phyloP scores from a whole-genome alignment of 1,140 invertebrate genomes.

The Heliconius himera region DNA sequence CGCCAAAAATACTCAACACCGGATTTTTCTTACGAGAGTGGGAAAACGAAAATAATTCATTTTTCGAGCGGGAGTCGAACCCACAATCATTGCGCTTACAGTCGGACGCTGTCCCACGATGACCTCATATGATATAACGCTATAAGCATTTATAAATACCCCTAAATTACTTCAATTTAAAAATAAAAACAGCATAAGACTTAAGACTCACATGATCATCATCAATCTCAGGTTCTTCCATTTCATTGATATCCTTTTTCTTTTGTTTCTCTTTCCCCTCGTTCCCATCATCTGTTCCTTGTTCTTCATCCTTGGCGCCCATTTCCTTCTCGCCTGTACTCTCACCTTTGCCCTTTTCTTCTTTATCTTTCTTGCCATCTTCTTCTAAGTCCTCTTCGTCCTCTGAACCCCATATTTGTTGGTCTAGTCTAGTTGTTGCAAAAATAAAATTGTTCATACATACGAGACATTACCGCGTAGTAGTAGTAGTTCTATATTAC shows the following conservation, averaged over 20 bases:
- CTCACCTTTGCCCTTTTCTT: slow-evolving; percentile 80
- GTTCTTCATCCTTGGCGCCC: slow-evolving; percentile 87
- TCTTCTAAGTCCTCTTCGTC: slow-evolving; percentile 87
- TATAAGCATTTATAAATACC: no score
- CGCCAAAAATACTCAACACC: no score
- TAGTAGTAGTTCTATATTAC: no score
- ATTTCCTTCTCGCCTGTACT: slow-evolving; percentile 84
- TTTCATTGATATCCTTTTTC: slow-evolving; percentile 88
- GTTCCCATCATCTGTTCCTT: slow-evolving; percentile 84
- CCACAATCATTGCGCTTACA: no score
- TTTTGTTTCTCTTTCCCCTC: slow-evolving; percentile 83
- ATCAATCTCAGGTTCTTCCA: slow-evolving; percentile 89
- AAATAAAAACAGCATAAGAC: background rate
- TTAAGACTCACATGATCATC: slow-evolving; percentile 86
- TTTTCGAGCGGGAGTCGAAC: no score
- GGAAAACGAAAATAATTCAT: no score
- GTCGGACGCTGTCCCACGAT: no score
- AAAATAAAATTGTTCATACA: no score
- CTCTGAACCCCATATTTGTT: slow-evolving; percentile 95
- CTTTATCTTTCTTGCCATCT: slow-evolving; percentile 84
- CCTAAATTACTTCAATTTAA: no score
- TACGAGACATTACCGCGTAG: no score
- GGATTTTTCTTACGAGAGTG: no score
- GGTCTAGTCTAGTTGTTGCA: slow-evolving; percentile 80
- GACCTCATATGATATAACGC: no score